A percentile compares a stretch with the other conserved stretches of the same genome.
Evolutionary conservation across 2,797 vertebrate species (phyloP).

Genomic region (Acrossocheilus wenchowensis): DNA sequence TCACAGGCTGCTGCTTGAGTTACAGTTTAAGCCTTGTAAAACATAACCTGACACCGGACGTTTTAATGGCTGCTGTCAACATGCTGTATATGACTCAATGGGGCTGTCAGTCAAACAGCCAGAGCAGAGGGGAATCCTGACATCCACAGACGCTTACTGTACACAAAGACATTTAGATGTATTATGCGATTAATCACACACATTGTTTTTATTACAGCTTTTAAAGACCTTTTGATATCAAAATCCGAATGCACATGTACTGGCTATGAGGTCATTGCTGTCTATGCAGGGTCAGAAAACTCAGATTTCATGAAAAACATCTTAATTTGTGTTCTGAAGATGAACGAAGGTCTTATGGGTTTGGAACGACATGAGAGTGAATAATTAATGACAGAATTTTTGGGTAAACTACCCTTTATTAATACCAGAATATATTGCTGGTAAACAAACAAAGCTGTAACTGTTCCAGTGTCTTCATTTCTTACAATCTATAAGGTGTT

Average conservation of each 20-base stretch:
- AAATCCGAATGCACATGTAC: neutral
- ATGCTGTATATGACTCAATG: conserved; percentile 17
- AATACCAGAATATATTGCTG: neutral
- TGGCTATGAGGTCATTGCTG: no score
- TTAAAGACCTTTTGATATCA: neutral
- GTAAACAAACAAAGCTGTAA: neutral
- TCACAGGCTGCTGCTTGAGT: conserved; percentile 22
- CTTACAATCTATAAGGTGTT: neutral
- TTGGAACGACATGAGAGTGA: neutral
- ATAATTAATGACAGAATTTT: neutral
- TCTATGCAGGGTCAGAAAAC: neutral
- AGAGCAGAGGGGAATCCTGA: neutral
- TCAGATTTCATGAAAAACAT: neutral
- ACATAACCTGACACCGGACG: neutral
- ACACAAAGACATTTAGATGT: neutral
- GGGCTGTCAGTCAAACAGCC: conserved; percentile 16
- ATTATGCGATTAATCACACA: neutral
- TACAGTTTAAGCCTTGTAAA: conserved; percentile 25
- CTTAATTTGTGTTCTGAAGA: neutral
- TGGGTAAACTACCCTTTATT: neutral
- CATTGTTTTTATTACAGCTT: neutral
- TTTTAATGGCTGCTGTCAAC: conserved; percentile 32
- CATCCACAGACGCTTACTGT: neutral
- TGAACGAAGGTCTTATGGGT: neutral
- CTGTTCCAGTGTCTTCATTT: neutral